phyloP scores from a whole-genome alignment of 2,113 vertebrate species.

The Chunga burmeisteri region DNA sequence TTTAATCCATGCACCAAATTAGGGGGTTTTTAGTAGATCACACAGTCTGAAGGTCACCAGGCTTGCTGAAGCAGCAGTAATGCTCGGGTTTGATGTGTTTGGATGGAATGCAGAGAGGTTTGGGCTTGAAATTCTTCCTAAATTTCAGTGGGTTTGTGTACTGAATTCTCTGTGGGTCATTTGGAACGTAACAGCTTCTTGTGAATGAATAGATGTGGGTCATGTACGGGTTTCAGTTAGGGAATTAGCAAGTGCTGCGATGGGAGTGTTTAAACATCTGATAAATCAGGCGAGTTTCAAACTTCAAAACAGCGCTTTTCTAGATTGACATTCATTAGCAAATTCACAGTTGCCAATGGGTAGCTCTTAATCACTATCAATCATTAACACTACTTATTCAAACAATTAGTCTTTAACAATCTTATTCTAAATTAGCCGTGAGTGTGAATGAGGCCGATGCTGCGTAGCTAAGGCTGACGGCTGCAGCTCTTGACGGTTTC shows the following conservation, averaged over 20 bases:
- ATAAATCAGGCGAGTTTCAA: neutral
- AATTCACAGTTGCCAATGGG: neutral
- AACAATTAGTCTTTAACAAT: neutral
- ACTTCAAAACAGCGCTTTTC: constrained; percentile 5
- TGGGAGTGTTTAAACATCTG: neutral
- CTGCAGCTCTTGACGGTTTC: neutral
- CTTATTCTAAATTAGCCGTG: neutral
- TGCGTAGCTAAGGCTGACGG: neutral
- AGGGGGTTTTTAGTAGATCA: neutral
- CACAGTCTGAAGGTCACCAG: neutral
- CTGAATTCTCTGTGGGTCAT: neutral
- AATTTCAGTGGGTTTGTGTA: neutral
- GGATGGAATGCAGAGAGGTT: neutral
- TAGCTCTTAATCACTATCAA: neutral
- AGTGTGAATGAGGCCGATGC: neutral
- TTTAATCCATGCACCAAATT: neutral
- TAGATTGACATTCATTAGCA: constrained; percentile 3
- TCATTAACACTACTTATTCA: neutral
- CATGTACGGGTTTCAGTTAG: neutral
- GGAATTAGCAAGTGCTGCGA: neutral
- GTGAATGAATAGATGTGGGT: neutral
- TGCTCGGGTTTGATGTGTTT: neutral
- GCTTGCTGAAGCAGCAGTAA: neutral
- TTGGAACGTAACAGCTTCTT: neutral
- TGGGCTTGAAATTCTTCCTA: neutral